These are phyloP conservation scores for Monopterus albus DNA, from an alignment of 2,113 vertebrate genomes.

Conservation along the genomic window DNA sequence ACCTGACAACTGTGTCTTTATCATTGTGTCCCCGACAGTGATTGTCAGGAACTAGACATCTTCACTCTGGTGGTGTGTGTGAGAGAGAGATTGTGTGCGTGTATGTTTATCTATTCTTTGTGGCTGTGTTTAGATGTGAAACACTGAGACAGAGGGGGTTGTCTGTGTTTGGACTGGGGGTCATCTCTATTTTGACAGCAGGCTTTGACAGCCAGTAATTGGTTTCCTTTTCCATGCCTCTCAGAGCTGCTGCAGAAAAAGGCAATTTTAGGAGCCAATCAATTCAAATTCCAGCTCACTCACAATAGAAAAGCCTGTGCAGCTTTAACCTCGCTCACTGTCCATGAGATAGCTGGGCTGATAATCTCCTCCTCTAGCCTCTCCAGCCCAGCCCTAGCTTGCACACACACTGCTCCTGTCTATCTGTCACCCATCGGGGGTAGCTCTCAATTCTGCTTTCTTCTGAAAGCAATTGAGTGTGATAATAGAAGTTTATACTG, in stretches of 20 bases:
- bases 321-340: conserved; percentile 54
- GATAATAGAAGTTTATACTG: conserved; percentile 52
- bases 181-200: conserved; percentile 76
- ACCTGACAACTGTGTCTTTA: conserved; percentile 43
- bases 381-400: conserved; percentile 9
- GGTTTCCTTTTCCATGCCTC: conserved; percentile 75
- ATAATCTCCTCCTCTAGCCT: conserved; percentile 60
- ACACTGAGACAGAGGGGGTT: conserved; percentile 55
- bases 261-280: conserved; percentile 79
- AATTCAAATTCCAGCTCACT: conserved; percentile 79
- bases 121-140: conserved; percentile 63
- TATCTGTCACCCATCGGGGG: conserved; percentile 25
- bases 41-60: conserved; percentile 50
- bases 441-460: conserved; percentile 50
- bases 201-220: conserved; percentile 78
- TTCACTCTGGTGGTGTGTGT: conserved; percentile 36
- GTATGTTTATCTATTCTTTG: conserved; percentile 29
- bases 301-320: conserved; percentile 65
- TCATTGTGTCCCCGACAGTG: conserved; percentile 33
- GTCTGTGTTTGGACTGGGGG: conserved; percentile 69
- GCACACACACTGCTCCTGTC: conserved; percentile 15
- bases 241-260: conserved; percentile 72
- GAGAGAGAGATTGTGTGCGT: conserved; percentile 11
- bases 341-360: conserved; percentile 54
- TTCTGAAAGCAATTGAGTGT: conserved; percentile 53